Evolutionary conservation across 1,140 invertebrate species (phyloP).

Genomic region (Anoplophora glabripennis): DNA sequence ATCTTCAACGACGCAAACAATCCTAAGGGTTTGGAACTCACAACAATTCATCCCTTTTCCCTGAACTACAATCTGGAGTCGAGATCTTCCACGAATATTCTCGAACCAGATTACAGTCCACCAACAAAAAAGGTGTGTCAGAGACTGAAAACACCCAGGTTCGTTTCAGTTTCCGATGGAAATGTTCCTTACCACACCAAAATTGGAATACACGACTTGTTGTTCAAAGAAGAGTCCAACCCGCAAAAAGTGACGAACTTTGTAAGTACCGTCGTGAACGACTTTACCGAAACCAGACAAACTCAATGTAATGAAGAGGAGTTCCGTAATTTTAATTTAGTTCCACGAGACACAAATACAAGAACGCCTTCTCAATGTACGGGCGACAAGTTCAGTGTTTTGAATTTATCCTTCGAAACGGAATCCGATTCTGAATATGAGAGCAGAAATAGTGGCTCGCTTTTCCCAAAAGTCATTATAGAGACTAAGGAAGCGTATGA

Average conservation of each 20-base stretch:
- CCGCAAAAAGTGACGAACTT: not conserved
- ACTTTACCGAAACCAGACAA: not conserved
- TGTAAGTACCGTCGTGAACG: not conserved
- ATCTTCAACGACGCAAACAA: not conserved
- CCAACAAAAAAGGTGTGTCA: constrained; percentile 9
- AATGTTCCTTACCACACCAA: constrained; percentile 11
- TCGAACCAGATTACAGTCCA: constrained; percentile 4
- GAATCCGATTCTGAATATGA: too few species aligned
- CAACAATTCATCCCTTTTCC: constrained; percentile 5
- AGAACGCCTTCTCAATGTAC: not conserved
- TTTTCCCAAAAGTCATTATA: too few species aligned
- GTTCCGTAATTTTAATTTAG: not conserved
- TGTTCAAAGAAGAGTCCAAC: not conserved
- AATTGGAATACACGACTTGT: constrained; percentile 1
- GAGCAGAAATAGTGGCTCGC: too few species aligned
- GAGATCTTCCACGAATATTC: constrained; percentile 1
- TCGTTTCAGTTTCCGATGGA: constrained; percentile 1
- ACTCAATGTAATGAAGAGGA: constrained; percentile 2
- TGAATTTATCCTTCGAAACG: not conserved
- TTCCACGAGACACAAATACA: not conserved
- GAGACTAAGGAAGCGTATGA: too few species aligned
- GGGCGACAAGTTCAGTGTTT: too few species aligned
- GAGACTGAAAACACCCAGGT: constrained; percentile 2
- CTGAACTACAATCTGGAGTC: constrained; percentile 2
- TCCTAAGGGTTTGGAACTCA: not conserved